Conservation (phyloP, 2,888 invertebrate genomes). For the Lamellibrachia satsuma region DNA sequence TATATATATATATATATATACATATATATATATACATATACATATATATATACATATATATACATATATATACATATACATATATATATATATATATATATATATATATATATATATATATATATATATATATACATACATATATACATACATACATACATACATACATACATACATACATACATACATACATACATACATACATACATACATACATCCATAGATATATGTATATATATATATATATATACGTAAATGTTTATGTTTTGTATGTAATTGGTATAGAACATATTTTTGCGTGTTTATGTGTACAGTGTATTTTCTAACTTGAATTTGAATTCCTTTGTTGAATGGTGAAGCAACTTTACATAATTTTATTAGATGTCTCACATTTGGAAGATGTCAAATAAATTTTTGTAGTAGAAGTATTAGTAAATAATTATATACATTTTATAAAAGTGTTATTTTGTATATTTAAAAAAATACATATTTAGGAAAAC, state of each 20-base stretch:
- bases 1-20: too few species aligned
- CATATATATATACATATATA: too few species aligned
- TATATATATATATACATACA: background rate
- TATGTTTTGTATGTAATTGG: background rate
- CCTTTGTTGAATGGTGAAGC: background rate
- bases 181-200: too few species aligned
- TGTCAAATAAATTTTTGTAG: background rate
- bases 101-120: background rate
- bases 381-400: background rate
- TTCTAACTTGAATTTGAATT: background rate
- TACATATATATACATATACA: too few species aligned
- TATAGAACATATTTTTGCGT: background rate
- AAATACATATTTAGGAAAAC: background rate
- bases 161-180: too few species aligned
- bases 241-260: background rate
- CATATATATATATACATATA: too few species aligned
- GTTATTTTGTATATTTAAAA: too few species aligned
- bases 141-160: too few species aligned
- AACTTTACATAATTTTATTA: background rate
- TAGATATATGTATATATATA: background rate
- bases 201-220: too few species aligned
- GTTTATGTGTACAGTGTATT: background rate
- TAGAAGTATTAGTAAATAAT: background rate
- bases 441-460: background rate
- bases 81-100: background rate